phyloP scores from a whole-genome alignment of 1,140 invertebrate genomes.

The Cydia splendana region DNA sequence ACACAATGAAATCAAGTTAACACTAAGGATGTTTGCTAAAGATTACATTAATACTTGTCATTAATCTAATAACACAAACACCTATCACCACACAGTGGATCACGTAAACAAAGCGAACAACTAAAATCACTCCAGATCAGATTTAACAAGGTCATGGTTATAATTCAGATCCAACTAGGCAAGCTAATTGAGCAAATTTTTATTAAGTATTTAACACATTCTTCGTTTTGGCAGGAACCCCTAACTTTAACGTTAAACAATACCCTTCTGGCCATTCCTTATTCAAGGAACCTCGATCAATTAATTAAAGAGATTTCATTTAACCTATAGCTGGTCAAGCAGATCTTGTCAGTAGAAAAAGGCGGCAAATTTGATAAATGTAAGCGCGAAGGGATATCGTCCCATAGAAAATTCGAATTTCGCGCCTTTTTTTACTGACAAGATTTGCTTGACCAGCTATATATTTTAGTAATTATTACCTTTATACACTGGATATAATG shows the following conservation, averaged over 20 bases:
- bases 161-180: background rate
- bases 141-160: background rate
- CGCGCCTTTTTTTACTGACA: too few relatives aligned
- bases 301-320: too few relatives aligned
- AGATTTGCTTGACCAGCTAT: too few relatives aligned
- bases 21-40: background rate
- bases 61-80: too few relatives aligned
- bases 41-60: slow-evolving; percentile 1
- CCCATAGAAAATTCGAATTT: too few relatives aligned
- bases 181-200: slow-evolving; percentile 1
- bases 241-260: background rate
- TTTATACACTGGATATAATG: background rate
- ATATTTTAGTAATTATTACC: background rate
- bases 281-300: background rate
- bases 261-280: background rate
- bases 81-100: too few relatives aligned
- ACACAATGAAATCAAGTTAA: background rate
- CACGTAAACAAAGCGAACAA: too few relatives aligned
- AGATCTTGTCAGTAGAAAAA: too few relatives aligned
- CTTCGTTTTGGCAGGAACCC: background rate
- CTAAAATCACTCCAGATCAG: background rate
- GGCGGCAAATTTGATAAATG: too few relatives aligned
- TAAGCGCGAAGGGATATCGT: too few relatives aligned
- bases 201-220: background rate
- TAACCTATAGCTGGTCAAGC: too few relatives aligned